Evolutionary conservation across 2,113 vertebrate species (phyloP), one percentile per base, ranked within the genome.

Genomic region (Circaetus gallicus): DNA sequence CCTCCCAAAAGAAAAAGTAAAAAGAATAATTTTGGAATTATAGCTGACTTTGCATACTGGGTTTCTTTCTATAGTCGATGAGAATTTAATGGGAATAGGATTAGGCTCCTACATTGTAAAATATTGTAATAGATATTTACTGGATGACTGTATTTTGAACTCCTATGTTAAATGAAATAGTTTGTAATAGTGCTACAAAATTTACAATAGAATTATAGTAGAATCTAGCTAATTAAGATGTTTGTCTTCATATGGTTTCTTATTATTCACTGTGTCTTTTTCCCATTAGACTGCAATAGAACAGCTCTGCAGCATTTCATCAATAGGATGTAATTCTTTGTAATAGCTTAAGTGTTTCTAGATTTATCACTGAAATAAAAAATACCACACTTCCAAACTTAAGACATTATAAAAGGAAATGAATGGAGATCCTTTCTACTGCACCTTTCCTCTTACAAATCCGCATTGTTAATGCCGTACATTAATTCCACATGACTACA

Each of bases 351-450:
- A 96, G 82, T 95, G 89, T 96, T 96, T 92, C 86, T 77, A 90
- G 94, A 96, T 94, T 95, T 96, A 97, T 95, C 82, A 95, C 84
- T 73, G 82, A 90, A 97, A 94, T 96, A 94, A 93, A 97, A 89
- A 94, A 86, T 63, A 82, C 82, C 82, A 86, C 82, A 76, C 61
- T 93, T 92, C 78, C 71, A 94, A 94, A 87, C 32, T 94, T 82
- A 83, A 90, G 79, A 88, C 77, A 81, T 74, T 95, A 63, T 25
- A 66, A 81, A 93, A 93, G 86, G 82, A 93, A 91, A 94, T 84
- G 40, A 95, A 95, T 86, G 70, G 52, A 79, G 69, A 95, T n/a
- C 56, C 70, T 92, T 92, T 87, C 83, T 69, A 36, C 40, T 79
- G 77, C 49, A 72, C 86, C 65, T 95, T 84, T 67, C 38, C 69